Percentiles rank a stretch among this genome's conserved stretches.
Evolutionary conservation across 2,113 vertebrate species (phyloP).

Genomic region (Corapipo altera): DNA sequence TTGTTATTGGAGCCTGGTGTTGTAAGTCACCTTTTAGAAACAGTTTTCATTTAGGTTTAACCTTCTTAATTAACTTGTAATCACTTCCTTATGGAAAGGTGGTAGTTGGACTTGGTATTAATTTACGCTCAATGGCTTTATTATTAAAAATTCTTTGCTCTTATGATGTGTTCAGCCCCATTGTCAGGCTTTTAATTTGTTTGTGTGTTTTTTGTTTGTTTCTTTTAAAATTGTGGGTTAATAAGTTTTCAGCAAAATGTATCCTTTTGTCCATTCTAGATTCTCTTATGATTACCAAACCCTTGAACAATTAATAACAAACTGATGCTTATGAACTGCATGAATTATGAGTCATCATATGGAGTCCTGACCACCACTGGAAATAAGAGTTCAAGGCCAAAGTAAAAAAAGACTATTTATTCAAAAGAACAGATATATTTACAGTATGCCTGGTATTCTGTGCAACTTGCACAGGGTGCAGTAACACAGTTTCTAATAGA

Average conservation of each 20-base stretch:
- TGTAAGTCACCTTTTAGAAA: constrained; percentile 21
- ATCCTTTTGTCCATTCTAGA: background rate
- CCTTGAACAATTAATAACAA: background rate
- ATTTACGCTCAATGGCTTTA: background rate
- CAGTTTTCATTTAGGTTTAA: constrained; percentile 20
- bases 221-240: background rate
- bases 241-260: constrained; percentile 4
- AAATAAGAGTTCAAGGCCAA: background rate
- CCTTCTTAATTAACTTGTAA: constrained; percentile 44
- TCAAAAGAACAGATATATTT: background rate
- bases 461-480: background rate
- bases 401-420: background rate
- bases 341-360: background rate
- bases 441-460: background rate
- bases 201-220: background rate
- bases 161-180: background rate
- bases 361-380: background rate
- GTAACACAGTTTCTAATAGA: background rate
- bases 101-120: background rate
- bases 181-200: background rate
- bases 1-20: background rate
- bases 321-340: background rate
- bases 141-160: constrained; percentile 3
- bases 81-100: background rate
- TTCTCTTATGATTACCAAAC: background rate